A percentile compares a stretch with the other conserved stretches of the same genome.
These are phyloP conservation scores for Neria commutata DNA, from an alignment of 2,888 invertebrate species.

Conservation along the genomic window DNA sequence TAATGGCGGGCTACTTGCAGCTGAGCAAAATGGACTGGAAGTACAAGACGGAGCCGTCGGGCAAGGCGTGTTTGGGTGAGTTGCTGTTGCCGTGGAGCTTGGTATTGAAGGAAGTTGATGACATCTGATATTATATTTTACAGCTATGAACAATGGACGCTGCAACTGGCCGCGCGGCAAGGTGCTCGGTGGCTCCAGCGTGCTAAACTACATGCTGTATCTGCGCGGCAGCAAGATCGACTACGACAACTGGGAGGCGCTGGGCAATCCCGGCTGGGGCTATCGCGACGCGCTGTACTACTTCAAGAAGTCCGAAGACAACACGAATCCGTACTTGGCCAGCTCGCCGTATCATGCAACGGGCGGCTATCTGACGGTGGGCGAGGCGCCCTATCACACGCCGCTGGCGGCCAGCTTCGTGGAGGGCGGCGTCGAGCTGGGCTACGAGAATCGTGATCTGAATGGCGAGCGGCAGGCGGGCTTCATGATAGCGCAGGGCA, in stretches of 20 bases:
- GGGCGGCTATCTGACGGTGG: constrained; percentile 82
- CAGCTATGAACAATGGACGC: constrained; percentile 82
- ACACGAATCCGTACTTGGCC: constrained; percentile 81
- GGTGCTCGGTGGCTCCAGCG: constrained; percentile 87
- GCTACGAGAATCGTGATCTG: constrained; percentile 84
- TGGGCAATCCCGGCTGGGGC: constrained; percentile 90
- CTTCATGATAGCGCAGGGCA: constrained; percentile 88
- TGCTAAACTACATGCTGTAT: constrained; percentile 91
- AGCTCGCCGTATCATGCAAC: constrained; percentile 79
- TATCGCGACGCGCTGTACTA: constrained; percentile 79
- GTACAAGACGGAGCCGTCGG: constrained; percentile 89
- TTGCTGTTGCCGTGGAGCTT: not conserved
- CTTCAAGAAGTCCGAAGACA: constrained; percentile 91
- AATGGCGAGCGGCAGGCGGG: constrained; percentile 88
- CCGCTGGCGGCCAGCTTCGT: constrained; percentile 82
- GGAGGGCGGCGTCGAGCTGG: constrained; percentile 81
- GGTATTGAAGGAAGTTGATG: not conserved
- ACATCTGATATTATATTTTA: constrained; percentile 3
- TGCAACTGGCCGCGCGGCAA: constrained; percentile 94
- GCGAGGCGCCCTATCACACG: constrained; percentile 86
- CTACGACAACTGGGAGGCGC: constrained; percentile 86
- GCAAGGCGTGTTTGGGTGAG: constrained; percentile 79
- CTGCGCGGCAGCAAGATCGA: constrained; percentile 86
- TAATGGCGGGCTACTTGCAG: constrained; percentile 86
- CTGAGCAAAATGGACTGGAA: constrained; percentile 89